Conservation (phyloP, 2,888 invertebrate genomes). For the Helicoverpa assulta region DNA sequence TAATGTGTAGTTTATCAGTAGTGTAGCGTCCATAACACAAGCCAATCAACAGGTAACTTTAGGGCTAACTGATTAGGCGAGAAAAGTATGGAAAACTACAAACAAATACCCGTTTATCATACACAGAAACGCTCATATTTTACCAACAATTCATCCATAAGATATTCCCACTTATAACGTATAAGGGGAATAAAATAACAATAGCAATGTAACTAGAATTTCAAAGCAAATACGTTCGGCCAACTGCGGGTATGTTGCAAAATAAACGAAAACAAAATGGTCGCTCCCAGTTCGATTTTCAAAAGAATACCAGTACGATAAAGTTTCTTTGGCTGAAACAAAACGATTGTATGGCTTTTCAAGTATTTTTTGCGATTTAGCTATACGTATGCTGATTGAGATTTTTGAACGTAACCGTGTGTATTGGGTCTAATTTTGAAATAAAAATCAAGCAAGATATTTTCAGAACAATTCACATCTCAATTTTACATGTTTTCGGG, state of each 20-base stretch:
- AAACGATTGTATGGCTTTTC: neutral
- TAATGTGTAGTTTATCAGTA: too few species aligned
- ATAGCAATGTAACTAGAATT: constrained; percentile 58
- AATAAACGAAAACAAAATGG: constrained; percentile 37
- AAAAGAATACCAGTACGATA: constrained; percentile 36
- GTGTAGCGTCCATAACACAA: too few species aligned
- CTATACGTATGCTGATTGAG: neutral
- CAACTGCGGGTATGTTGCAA: constrained; percentile 20
- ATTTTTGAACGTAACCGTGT: too few species aligned
- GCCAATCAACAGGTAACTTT: too few species aligned
- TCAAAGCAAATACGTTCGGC: constrained; percentile 50
- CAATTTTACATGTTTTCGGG: too few species aligned
- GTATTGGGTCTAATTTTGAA: too few species aligned
- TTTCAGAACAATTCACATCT: too few species aligned
- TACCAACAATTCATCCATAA: neutral
- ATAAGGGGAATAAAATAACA: constrained; percentile 9
- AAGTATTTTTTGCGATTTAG: neutral
- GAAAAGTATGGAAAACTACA: too few species aligned
- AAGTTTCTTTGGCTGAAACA: constrained; percentile 3
- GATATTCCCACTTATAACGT: neutral
- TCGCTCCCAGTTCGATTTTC: constrained; percentile 24
- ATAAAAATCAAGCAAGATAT: too few species aligned
- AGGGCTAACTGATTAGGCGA: too few species aligned
- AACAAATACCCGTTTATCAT: neutral
- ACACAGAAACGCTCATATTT: neutral